These are phyloP conservation scores for Zenarchopterus dispar DNA, from an alignment of 2,797 vertebrate genomes.

Conservation along the genomic window DNA sequence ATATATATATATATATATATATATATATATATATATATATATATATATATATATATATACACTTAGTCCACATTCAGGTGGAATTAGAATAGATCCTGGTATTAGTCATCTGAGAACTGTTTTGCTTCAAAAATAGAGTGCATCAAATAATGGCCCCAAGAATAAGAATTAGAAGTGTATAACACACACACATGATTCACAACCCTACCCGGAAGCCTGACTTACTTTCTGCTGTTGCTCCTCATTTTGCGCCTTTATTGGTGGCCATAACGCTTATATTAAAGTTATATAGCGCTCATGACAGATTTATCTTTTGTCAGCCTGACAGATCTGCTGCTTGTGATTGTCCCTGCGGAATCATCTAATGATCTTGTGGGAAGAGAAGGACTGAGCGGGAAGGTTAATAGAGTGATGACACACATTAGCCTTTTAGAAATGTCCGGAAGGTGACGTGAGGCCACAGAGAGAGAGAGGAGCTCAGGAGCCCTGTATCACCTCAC, in stretches of 20 bases:
- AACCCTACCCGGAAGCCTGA: too few relatives aligned
- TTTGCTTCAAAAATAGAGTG: too few relatives aligned
- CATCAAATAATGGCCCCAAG: too few relatives aligned
- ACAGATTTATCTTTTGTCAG: neutral
- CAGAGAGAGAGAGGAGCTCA: conserved; percentile 5
- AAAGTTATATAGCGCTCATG: neutral
- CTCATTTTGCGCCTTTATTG: neutral
- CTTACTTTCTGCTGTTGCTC: neutral
- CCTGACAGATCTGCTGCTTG: neutral
- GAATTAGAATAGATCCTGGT: too few relatives aligned
- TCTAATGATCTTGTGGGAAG: conserved; percentile 26
- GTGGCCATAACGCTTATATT: neutral
- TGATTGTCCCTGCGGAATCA: neutral
- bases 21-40: too few relatives aligned
- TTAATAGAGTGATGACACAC: conserved; percentile 41
- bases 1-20: too few relatives aligned
- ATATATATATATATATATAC: too few relatives aligned
- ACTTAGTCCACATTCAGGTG: too few relatives aligned
- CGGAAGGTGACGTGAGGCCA: conserved; percentile 36
- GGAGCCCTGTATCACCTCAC: too few relatives aligned
- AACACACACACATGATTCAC: too few relatives aligned
- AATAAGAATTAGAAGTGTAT: too few relatives aligned
- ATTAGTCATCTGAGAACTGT: too few relatives aligned
- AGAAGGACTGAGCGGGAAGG: conserved; percentile 28
- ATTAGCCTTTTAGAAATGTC: conserved; percentile 65